These are phyloP conservation scores for Atta cephalotes DNA, from an alignment of 1,140 invertebrate genomes.

Conservation along the genomic window DNA sequence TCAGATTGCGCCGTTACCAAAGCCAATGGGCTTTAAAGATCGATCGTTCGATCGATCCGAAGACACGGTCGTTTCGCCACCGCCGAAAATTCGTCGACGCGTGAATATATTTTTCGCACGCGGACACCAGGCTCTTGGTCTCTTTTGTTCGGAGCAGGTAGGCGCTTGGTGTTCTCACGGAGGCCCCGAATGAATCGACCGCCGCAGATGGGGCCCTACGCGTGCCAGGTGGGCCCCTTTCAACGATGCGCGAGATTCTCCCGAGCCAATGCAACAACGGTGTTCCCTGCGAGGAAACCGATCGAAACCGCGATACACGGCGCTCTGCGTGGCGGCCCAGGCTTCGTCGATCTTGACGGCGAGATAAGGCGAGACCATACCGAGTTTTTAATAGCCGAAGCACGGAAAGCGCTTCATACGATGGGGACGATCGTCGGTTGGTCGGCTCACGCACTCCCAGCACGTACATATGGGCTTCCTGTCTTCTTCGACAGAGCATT, in stretches of 20 bases:
- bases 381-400: slow-evolving; percentile 67
- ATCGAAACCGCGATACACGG: slow-evolving; percentile 67
- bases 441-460: slow-evolving; percentile 62
- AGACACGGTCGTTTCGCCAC: slow-evolving; percentile 54
- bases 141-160: slow-evolving; percentile 59
- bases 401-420: slow-evolving; percentile 28
- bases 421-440: slow-evolving; percentile 9
- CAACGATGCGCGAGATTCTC: slow-evolving; percentile 21
- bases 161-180: slow-evolving; percentile 64
- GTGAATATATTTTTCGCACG: slow-evolving; percentile 69
- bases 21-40: slow-evolving; percentile 26
- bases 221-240: slow-evolving; percentile 71
- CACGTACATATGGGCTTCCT: slow-evolving; percentile 68
- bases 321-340: slow-evolving; percentile 32
- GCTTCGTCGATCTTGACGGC: slow-evolving; percentile 52
- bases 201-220: slow-evolving; percentile 67
- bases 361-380: slow-evolving; percentile 56
- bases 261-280: slow-evolving; percentile 35
- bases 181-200: slow-evolving; percentile 36
- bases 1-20: slow-evolving; percentile 17
- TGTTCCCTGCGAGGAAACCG: slow-evolving; percentile 50
- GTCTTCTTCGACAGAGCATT: slow-evolving; percentile 1
- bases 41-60: slow-evolving; percentile 61
- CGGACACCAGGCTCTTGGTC: slow-evolving; percentile 20
- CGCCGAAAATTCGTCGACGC: slow-evolving; percentile 66